A percentile compares a stretch with the other conserved stretches of the same genome.
phyloP scores from a whole-genome alignment of 2,113 vertebrate genomes.

The Lepus timidus region DNA sequence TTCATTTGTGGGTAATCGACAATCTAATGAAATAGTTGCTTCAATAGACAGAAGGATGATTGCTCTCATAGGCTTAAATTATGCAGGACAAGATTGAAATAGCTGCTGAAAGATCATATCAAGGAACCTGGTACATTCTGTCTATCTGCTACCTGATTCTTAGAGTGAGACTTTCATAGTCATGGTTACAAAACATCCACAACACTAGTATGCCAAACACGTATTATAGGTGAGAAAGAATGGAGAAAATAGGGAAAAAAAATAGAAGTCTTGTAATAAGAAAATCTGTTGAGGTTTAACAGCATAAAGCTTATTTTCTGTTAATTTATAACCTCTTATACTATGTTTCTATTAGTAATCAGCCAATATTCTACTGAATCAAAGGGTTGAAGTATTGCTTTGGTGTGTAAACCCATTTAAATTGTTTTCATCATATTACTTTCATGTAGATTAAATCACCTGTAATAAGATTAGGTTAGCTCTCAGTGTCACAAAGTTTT shows the following conservation, averaged over 20 bases:
- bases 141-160: neutral
- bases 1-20: neutral
- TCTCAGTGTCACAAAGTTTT: neutral
- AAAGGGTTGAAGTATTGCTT: neutral
- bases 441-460: neutral
- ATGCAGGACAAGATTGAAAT: neutral
- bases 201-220: neutral
- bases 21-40: neutral
- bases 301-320: neutral
- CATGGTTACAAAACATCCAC: neutral
- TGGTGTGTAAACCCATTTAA: neutral
- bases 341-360: neutral
- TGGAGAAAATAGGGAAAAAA: neutral
- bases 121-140: neutral
- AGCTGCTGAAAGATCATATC: neutral
- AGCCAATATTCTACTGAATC: neutral
- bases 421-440: neutral
- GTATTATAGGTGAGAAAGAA: neutral
- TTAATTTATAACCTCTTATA: neutral
- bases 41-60: neutral
- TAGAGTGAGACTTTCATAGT: neutral
- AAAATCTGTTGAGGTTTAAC: neutral
- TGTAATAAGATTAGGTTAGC: neutral
- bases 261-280: neutral
- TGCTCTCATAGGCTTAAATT: neutral